Evolutionary conservation across 2,113 vertebrate species (phyloP).

Genomic region (Aplodontia rufa): DNA sequence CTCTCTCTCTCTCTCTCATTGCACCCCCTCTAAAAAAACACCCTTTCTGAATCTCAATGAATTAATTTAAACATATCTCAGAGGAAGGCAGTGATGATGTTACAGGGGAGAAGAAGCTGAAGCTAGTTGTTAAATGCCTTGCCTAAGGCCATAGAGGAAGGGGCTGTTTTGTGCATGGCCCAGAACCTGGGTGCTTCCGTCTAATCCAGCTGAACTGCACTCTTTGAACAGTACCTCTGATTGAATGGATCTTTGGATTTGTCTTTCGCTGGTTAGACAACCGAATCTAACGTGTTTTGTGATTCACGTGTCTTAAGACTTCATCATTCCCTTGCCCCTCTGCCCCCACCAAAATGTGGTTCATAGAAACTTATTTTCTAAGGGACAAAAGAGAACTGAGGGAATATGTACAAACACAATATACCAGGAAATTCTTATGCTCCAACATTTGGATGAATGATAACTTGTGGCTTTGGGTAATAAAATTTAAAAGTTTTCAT

Average conservation of each 20-base stretch:
- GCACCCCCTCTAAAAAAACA: too few species aligned
- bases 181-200: neutral
- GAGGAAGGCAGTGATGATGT: slow-evolving; percentile 24
- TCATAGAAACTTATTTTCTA: neutral
- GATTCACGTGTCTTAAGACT: neutral
- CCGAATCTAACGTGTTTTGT: neutral
- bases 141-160: neutral
- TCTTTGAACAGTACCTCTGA: neutral
- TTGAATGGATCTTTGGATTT: neutral
- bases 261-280: neutral
- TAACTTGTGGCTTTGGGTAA: neutral
- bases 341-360: neutral
- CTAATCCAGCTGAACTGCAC: neutral
- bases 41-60: slow-evolving; percentile 49
- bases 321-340: neutral
- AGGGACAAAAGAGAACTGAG: neutral
- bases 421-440: neutral
- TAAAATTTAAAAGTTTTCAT: neutral
- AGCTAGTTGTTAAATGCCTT: slow-evolving; percentile 28
- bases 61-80: slow-evolving; percentile 50
- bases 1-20: too few species aligned
- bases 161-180: neutral
- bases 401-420: neutral
- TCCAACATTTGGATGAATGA: neutral
- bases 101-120: slow-evolving; percentile 32